A percentile compares a stretch with the other conserved stretches of the same genome.
phyloP scores from a whole-genome alignment of 1,140 invertebrate genomes.

The Euwallacea fornicatus region DNA sequence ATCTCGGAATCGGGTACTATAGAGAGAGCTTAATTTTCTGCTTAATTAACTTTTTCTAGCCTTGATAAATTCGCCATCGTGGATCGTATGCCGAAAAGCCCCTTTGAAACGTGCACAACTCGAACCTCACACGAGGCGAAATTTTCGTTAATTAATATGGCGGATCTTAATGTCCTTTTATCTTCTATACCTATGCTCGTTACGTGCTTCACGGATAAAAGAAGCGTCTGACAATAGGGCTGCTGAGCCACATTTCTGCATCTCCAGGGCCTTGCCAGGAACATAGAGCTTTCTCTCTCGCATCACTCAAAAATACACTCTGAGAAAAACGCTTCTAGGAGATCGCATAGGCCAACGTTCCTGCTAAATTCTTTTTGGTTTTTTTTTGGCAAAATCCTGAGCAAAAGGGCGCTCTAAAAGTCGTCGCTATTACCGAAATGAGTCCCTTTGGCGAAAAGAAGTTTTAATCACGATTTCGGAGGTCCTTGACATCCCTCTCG shows the following conservation, averaged over 20 bases:
- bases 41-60: background rate
- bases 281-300: background rate
- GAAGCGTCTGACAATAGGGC: constrained; percentile 2
- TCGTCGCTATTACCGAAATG: constrained; percentile 31
- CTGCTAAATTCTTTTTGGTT: background rate
- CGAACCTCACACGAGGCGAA: background rate
- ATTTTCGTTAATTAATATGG: background rate
- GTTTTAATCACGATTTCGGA: constrained; percentile 33
- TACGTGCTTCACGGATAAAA: constrained; percentile 11
- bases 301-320: background rate
- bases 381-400: background rate
- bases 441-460: constrained; percentile 20
- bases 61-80: background rate
- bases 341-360: background rate
- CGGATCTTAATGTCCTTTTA: background rate
- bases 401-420: constrained; percentile 13
- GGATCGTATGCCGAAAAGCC: background rate
- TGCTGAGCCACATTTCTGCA: constrained; percentile 9
- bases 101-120: background rate
- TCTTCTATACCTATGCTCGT: background rate
- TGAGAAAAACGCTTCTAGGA: background rate
- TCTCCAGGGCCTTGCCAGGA: background rate
- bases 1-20: constrained; percentile 13
- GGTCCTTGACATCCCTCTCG: constrained; percentile 24
- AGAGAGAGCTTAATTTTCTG: background rate